These are phyloP conservation scores for Gymnodraco acuticeps DNA, from an alignment of 2,797 vertebrate species.

Conservation along the genomic window DNA sequence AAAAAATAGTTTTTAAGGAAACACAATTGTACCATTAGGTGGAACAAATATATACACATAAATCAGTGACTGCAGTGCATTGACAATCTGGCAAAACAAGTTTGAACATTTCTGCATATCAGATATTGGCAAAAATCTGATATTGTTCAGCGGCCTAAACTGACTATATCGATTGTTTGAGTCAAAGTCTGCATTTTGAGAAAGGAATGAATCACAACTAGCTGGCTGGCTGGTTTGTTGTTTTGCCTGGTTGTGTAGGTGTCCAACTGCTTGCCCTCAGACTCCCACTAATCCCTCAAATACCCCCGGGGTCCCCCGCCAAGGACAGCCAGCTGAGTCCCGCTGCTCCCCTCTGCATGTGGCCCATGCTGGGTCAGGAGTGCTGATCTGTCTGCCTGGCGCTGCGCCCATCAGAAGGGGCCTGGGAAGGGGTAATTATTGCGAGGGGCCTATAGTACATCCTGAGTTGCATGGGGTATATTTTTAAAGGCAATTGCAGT, in stretches of 20 bases:
- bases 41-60: no score
- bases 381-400: conserved; percentile 76
- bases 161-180: no score
- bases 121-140: no score
- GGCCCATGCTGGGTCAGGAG: conserved; percentile 46
- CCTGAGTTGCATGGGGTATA: conserved; percentile 1
- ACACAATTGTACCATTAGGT: no score
- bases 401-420: conserved; percentile 47
- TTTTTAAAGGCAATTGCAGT: conserved; percentile 21
- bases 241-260: conserved; percentile 37
- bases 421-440: conserved; percentile 31
- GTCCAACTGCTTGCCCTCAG: conserved; percentile 29
- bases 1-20: no score
- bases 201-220: background rate
- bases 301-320: conserved; percentile 50
- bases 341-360: conserved; percentile 38
- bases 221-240: conserved; percentile 16
- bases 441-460: background rate
- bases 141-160: no score
- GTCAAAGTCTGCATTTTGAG: conserved; percentile 9
- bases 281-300: conserved; percentile 58
- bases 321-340: conserved; percentile 74
- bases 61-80: no score
- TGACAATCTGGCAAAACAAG: no score
- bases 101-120: no score